These are phyloP conservation scores for Pipistrellus nathusii DNA, from an alignment of 2,797 vertebrate genomes.

Conservation along the genomic window DNA sequence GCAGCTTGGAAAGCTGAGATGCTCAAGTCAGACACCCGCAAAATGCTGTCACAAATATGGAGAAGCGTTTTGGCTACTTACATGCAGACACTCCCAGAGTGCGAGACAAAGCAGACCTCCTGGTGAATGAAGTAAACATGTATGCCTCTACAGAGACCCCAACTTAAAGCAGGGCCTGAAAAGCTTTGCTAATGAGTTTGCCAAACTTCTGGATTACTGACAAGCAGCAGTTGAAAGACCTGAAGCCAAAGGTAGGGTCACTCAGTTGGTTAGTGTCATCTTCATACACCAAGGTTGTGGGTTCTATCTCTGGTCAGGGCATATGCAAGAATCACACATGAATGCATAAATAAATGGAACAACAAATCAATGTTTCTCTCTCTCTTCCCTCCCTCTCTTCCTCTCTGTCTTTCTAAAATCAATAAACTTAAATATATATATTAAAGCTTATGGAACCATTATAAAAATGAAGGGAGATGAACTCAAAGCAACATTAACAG, in stretches of 20 bases:
- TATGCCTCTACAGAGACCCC: conserved; percentile 97
- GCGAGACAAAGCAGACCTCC: conserved; percentile 94
- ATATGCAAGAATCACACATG: not conserved
- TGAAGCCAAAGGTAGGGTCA: conserved; percentile 91
- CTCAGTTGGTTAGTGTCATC: not conserved
- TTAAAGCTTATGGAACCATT: conserved; percentile 89
- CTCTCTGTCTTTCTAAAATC: not conserved
- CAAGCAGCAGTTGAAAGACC: conserved; percentile 98
- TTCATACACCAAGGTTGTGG: not conserved
- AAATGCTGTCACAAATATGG: conserved; percentile 94
- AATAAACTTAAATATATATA: not conserved
- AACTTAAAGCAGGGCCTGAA: conserved; percentile 93
- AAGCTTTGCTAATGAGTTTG: conserved; percentile 95
- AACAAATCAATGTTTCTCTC: not conserved
- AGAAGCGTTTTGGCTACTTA: conserved; percentile 97
- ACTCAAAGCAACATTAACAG: conserved; percentile 94
- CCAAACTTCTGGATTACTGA: conserved; percentile 96
- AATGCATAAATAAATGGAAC: not conserved
- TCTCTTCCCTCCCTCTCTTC: not conserved
- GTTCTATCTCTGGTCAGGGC: not conserved
- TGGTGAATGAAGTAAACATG: conserved; percentile 92
- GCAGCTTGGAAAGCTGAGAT: conserved; percentile 84
- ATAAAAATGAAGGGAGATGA: conserved; percentile 96
- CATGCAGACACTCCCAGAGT: conserved; percentile 94
- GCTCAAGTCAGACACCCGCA: conserved; percentile 95